A percentile compares a stretch with the other conserved stretches of the same genome.
These are phyloP conservation scores for Amphilophus citrinellus DNA, from an alignment of 2,113 vertebrate genomes.

Conservation along the genomic window DNA sequence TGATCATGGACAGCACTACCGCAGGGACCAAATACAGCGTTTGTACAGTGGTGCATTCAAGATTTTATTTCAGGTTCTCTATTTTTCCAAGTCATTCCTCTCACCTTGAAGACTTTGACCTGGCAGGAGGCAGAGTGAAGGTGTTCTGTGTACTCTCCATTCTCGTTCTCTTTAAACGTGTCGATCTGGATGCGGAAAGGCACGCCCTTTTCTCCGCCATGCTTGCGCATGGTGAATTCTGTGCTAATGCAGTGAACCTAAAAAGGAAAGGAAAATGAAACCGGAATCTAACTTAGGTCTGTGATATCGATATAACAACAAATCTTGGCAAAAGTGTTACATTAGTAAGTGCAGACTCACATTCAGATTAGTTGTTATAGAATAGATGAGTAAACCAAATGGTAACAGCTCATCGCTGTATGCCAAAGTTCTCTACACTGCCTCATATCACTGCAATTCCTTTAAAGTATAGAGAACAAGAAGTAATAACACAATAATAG, in stretches of 20 bases:
- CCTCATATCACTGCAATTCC: background rate
- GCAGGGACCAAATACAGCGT: background rate
- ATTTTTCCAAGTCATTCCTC: background rate
- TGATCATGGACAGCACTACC: background rate
- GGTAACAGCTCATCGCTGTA: background rate
- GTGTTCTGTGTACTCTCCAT: slow-evolving; percentile 94
- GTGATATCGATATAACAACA: background rate
- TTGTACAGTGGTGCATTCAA: background rate
- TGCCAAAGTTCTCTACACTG: background rate
- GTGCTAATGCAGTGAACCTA: slow-evolving; percentile 99
- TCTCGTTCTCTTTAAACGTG: slow-evolving; percentile 94
- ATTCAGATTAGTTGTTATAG: background rate
- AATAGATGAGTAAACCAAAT: slow-evolving; percentile 10
- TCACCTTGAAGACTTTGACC: slow-evolving; percentile 99
- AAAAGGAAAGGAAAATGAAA: slow-evolving; percentile 10
- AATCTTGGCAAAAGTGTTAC: background rate
- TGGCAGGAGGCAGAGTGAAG: slow-evolving; percentile 98
- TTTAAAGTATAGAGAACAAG: background rate
- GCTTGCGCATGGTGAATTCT: slow-evolving; percentile 98
- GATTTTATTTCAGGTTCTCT: background rate
- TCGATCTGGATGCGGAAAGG: slow-evolving; percentile 98
- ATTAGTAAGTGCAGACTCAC: background rate
- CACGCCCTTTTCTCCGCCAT: slow-evolving; percentile 97
- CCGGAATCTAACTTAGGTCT: background rate
- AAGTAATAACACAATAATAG: background rate